Conservation (phyloP, 2,888 invertebrate species). For the Euproctis similis region DNA sequence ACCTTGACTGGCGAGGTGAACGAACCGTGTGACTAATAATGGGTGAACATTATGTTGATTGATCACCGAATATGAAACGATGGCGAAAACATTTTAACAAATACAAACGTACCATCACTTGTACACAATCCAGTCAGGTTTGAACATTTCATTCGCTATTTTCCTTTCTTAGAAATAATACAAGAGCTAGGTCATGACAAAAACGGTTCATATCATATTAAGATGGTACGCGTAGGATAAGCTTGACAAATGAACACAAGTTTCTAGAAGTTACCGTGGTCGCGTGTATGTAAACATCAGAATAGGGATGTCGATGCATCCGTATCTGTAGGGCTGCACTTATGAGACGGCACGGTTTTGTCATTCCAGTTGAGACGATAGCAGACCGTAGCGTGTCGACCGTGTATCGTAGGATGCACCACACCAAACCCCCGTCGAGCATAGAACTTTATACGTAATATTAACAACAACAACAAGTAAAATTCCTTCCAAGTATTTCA, state of each 20-base stretch:
- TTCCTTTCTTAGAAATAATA: conserved; percentile 38
- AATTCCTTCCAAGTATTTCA: too few species aligned
- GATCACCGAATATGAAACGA: conserved; percentile 45
- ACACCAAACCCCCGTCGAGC: conserved; percentile 27
- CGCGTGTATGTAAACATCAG: conserved; percentile 55
- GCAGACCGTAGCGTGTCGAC: conserved; percentile 25
- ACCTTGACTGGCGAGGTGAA: conserved; percentile 63
- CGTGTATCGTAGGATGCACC: conserved; percentile 38
- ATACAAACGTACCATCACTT: conserved; percentile 30
- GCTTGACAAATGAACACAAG: conserved; percentile 37
- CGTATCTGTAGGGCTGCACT: conserved; percentile 38
- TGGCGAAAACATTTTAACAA: conserved; percentile 33
- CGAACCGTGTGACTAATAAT: conserved; percentile 41
- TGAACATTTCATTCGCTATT: conserved; percentile 29
- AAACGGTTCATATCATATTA: conserved; percentile 38
- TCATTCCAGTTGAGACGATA: conserved; percentile 37
- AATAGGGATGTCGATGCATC: conserved; percentile 49
- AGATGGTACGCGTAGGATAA: conserved; percentile 57
- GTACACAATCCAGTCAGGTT: conserved; percentile 18
- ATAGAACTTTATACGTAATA: too few species aligned
- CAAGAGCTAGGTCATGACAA: conserved; percentile 41
- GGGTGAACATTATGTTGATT: conserved; percentile 51
- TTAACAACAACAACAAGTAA: too few species aligned
- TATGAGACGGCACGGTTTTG: conserved; percentile 37
- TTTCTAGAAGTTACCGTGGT: conserved; percentile 37